These are phyloP conservation scores for Ataeniobius toweri DNA, from an alignment of 2,797 vertebrate genomes.

Conservation along the genomic window DNA sequence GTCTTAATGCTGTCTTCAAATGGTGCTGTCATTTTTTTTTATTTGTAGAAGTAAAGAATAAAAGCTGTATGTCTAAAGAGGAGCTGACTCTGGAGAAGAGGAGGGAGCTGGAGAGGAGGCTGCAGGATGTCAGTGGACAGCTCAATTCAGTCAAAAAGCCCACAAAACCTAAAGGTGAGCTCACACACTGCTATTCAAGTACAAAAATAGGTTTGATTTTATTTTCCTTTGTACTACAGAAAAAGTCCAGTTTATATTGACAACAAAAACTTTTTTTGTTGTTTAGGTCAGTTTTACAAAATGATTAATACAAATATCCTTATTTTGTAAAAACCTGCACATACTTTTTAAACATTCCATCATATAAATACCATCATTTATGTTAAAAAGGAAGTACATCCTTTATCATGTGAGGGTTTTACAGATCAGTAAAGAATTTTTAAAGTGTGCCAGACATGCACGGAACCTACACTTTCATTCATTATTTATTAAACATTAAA, in stretches of 20 bases:
- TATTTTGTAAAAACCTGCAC: too few relatives aligned
- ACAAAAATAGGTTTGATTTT: neutral
- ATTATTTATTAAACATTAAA: too few relatives aligned
- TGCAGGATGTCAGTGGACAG: conserved; percentile 92
- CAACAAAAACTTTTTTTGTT: neutral
- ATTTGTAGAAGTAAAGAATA: conserved; percentile 78
- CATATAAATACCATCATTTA: neutral
- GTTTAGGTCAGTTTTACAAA: neutral
- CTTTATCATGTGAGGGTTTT: too few relatives aligned
- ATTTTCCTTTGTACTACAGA: neutral
- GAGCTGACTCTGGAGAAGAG: conserved; percentile 92
- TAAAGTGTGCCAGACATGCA: too few relatives aligned
- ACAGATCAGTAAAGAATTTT: too few relatives aligned
- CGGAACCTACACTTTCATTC: too few relatives aligned
- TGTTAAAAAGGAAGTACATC: neutral
- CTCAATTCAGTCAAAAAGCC: conserved; percentile 93
- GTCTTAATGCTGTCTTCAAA: neutral
- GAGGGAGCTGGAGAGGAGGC: conserved; percentile 88
- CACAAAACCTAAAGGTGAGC: conserved; percentile 87
- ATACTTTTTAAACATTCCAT: neutral
- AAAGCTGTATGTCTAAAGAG: conserved; percentile 87
- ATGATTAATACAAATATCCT: neutral
- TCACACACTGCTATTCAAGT: neutral
- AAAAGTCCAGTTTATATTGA: neutral
- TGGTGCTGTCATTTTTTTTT: conserved; percentile 3